These are phyloP conservation scores for Rhynchomys soricoides DNA, from an alignment of 2,113 vertebrate genomes.

Conservation along the genomic window DNA sequence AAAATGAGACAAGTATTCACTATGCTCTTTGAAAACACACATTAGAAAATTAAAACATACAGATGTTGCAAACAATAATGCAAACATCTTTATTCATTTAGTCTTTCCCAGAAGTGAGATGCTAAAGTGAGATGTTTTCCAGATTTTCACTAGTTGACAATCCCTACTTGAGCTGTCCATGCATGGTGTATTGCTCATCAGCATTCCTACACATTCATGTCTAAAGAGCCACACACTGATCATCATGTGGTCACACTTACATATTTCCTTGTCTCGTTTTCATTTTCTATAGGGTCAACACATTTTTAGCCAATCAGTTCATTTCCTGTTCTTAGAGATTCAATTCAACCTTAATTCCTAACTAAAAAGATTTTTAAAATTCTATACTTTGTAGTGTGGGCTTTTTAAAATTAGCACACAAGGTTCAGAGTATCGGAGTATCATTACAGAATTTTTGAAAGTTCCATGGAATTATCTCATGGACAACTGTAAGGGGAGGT, in stretches of 20 bases:
- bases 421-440: too few species aligned
- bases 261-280: neutral
- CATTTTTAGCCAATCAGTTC: slow-evolving; percentile 9
- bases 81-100: neutral
- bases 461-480: neutral
- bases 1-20: neutral
- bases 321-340: slow-evolving; percentile 18
- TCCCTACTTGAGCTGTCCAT: neutral
- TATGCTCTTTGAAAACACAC: neutral
- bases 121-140: neutral
- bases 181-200: neutral
- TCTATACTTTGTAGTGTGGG: neutral
- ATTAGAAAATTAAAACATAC: neutral
- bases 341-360: neutral
- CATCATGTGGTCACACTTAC: neutral
- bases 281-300: neutral
- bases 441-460: neutral
- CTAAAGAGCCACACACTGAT: neutral
- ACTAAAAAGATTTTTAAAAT: neutral
- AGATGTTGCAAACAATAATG: slow-evolving; percentile 5
- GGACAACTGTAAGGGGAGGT: too few species aligned
- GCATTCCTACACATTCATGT: neutral
- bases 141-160: neutral
- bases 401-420: neutral
- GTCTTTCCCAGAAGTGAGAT: slow-evolving; percentile 44